Conservation (phyloP, 2,888 invertebrate species). For the Synergus japonicus region DNA sequence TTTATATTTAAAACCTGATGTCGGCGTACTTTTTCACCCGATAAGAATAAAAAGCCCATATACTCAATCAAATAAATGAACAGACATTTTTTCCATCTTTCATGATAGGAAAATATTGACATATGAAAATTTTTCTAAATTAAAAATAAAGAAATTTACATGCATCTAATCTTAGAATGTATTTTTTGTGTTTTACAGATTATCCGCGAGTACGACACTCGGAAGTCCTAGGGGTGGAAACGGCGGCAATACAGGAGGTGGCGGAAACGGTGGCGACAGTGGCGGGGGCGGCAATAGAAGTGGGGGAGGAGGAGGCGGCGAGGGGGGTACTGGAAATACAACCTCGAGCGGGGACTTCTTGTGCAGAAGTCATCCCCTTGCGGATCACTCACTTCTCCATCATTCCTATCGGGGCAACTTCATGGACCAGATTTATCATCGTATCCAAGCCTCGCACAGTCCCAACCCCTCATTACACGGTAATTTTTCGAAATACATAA, state of each 20-base stretch:
- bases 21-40: too few relatives aligned
- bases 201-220: conserved; percentile 72
- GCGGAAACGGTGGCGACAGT: conserved; percentile 76
- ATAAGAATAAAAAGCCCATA: too few relatives aligned
- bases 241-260: conserved; percentile 71
- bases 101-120: not conserved
- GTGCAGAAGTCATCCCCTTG: conserved; percentile 82
- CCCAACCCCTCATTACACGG: conserved; percentile 85
- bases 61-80: too few relatives aligned
- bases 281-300: conserved; percentile 64
- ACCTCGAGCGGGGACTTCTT: conserved; percentile 82
- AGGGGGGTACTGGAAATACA: conserved; percentile 79
- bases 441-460: conserved; percentile 83
- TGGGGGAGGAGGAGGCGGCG: conserved; percentile 76
- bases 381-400: conserved; percentile 82
- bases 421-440: conserved; percentile 88
- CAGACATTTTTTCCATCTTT: too few relatives aligned
- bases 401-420: conserved; percentile 87
- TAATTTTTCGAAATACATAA: conserved; percentile 71
- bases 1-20: too few relatives aligned
- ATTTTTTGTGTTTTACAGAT: conserved; percentile 62
- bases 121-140: not conserved
- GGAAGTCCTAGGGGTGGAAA: conserved; percentile 65
- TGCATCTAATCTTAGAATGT: not conserved
- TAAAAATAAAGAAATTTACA: not conserved